These are phyloP conservation scores for Suricata suricatta DNA, from an alignment of 2,113 vertebrate genomes.

Conservation along the genomic window DNA sequence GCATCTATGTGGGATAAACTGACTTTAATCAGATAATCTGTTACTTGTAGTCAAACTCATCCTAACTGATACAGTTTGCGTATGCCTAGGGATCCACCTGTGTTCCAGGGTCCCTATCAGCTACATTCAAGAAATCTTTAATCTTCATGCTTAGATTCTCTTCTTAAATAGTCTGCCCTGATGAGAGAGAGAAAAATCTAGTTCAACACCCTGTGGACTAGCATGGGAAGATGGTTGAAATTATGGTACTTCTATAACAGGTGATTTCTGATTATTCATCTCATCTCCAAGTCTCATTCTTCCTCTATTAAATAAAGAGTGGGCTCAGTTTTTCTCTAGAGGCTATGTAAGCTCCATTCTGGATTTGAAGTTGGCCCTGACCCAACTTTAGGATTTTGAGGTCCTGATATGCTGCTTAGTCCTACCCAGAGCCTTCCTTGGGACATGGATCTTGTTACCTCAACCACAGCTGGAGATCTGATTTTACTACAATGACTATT, in stretches of 20 bases:
- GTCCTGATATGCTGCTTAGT: background rate
- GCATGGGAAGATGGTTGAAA: background rate
- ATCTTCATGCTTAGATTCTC: background rate
- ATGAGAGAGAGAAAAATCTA: background rate
- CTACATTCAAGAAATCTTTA: background rate
- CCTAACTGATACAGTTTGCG: background rate
- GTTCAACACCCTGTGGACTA: background rate
- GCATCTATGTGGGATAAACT: background rate
- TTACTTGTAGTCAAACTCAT: background rate
- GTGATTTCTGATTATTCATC: background rate
- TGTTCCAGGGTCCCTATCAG: background rate
- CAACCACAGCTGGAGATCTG: background rate
- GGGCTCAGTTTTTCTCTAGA: background rate
- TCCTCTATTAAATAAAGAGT: background rate
- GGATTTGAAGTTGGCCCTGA: background rate
- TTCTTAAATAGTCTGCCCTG: background rate
- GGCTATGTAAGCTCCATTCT: background rate
- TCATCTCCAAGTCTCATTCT: background rate
- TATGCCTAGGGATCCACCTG: background rate
- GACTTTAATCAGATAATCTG: background rate
- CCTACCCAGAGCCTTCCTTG: background rate
- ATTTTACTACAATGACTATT: background rate
- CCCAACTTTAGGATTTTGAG: background rate
- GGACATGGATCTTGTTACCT: background rate
- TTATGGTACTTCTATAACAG: background rate